phyloP scores from a whole-genome alignment of 2,888 invertebrate genomes.

The Cosmia trapezina region DNA sequence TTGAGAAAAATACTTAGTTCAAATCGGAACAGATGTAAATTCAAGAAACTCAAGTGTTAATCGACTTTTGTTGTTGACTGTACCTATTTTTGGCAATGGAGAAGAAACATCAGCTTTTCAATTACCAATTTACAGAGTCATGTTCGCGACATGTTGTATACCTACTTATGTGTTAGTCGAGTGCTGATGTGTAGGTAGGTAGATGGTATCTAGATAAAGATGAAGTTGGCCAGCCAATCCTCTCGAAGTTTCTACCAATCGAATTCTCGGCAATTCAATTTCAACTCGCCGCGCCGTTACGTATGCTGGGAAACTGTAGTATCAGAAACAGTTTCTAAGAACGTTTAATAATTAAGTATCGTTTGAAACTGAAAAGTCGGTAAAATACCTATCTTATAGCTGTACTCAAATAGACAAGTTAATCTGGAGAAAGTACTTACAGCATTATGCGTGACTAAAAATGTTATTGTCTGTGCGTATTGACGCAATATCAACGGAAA shows the following conservation, averaged over 20 bases:
- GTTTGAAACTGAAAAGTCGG: neutral
- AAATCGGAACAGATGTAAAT: too few species aligned
- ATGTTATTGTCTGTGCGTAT: neutral
- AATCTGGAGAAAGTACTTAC: too few species aligned
- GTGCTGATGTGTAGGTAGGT: too few species aligned
- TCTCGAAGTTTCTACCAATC: neutral
- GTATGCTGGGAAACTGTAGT: neutral
- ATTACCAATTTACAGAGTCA: too few species aligned
- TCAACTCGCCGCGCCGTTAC: neutral
- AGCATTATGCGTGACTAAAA: neutral
- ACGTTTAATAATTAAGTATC: neutral
- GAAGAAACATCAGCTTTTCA: too few species aligned
- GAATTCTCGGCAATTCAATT: neutral
- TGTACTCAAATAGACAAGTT: neutral
- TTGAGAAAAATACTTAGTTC: too few species aligned
- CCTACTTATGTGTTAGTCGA: too few species aligned
- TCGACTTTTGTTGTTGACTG: too few species aligned
- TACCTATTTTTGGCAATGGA: too few species aligned
- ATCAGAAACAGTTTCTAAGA: neutral
- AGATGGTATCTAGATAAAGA: too few species aligned
- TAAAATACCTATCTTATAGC: neutral
- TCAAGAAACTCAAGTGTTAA: too few species aligned
- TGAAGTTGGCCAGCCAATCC: neutral
- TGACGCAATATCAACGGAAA: slow-evolving; percentile 17
- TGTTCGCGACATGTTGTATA: too few species aligned